phyloP scores from a whole-genome alignment of 2,113 vertebrate genomes.

The Prinia subflava region DNA sequence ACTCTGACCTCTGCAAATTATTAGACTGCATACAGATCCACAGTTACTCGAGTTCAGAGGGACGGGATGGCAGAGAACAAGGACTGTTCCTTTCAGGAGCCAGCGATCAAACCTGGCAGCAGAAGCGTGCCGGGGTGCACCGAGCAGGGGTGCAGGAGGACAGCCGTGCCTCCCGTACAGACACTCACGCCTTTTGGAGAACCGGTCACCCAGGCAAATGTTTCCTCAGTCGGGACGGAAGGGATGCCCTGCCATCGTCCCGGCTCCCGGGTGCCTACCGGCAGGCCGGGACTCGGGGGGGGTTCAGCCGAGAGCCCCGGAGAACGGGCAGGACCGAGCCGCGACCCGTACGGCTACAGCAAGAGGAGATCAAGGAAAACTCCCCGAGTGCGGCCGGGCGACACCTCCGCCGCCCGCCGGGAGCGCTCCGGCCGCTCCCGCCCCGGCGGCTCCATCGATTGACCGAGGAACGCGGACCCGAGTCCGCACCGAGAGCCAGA shows the following conservation, averaged over 20 bases:
- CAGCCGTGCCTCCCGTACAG: rapidly evolving
- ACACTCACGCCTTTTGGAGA: background rate
- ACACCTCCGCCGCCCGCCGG: background rate
- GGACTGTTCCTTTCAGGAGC: background rate
- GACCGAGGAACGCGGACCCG: background rate
- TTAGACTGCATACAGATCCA: rapidly evolving
- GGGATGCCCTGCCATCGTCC: background rate
- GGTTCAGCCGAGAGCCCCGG: background rate
- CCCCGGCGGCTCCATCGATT: background rate
- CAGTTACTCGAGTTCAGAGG: background rate
- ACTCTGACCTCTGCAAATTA: background rate
- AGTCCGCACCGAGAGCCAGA: background rate
- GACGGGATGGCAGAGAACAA: background rate
- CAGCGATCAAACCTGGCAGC: rapidly evolving
- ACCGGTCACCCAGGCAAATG: background rate
- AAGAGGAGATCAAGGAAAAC: background rate
- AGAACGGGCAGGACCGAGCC: no score
- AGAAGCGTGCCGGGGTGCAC: background rate
- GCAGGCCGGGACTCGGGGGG: no score
- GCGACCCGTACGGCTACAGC: background rate
- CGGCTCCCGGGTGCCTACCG: no score
- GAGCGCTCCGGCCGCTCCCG: background rate
- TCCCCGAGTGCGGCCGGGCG: background rate
- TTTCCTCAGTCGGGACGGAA: background rate
- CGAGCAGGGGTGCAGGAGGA: background rate